Evolutionary conservation across 2,797 vertebrate species (phyloP).

Genomic region (Balearica regulorum): DNA sequence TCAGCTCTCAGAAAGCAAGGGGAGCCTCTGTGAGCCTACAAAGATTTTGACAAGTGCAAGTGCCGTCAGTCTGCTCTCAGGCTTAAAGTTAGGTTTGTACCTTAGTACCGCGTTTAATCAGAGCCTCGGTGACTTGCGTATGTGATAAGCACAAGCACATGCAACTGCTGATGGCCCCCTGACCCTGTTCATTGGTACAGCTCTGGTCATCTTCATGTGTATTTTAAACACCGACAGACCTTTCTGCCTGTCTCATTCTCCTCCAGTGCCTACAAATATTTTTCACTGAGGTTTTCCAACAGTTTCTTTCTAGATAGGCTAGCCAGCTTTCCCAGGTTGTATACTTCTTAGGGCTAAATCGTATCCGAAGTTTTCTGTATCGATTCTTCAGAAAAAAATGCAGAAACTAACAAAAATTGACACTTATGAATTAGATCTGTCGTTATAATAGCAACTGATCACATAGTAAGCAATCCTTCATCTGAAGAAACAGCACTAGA

Average conservation of each 20-base stretch:
- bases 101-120: neutral
- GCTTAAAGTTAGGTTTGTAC: neutral
- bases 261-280: neutral
- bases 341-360: neutral
- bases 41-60: neutral
- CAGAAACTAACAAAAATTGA: neutral
- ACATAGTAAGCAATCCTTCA: neutral
- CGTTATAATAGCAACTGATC: neutral
- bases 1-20: neutral
- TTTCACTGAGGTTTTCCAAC: neutral
- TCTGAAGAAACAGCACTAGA: neutral
- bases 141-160: neutral
- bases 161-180: neutral
- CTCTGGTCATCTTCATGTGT: neutral
- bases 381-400: neutral
- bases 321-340: neutral
- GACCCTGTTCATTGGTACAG: neutral
- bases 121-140: neutral
- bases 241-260: neutral
- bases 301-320: neutral
- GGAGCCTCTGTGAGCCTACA: neutral
- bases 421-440: neutral
- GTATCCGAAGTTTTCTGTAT: neutral
- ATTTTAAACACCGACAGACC: neutral
- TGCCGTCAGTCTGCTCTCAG: rapidly evolving